phyloP scores from a whole-genome alignment of 2,797 vertebrate species.

The Tenualosa thibaudeaui region DNA sequence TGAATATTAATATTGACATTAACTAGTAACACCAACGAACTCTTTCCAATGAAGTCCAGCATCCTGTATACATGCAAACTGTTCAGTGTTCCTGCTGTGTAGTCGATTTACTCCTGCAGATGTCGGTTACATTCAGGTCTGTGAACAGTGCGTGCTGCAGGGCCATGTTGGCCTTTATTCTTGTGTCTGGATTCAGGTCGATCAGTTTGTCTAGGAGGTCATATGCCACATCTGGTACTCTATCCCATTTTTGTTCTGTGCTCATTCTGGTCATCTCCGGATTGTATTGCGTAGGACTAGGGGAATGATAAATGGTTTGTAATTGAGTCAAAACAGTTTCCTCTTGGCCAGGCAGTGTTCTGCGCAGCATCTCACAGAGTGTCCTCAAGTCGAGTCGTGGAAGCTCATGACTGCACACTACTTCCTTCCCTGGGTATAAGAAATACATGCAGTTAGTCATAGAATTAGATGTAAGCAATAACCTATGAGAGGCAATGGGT shows the following conservation, averaged over 20 bases:
- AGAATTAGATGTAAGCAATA: too few species aligned
- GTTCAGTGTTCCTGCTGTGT: slow-evolving; percentile 35
- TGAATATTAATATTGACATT: too few species aligned
- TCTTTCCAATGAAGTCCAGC: not conserved
- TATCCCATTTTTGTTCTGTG: slow-evolving; percentile 78
- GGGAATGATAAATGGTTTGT: not conserved
- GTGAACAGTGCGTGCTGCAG: slow-evolving; percentile 87
- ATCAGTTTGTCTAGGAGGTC: slow-evolving; percentile 89
- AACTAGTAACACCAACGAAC: not conserved
- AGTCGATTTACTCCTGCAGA: not conserved
- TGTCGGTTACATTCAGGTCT: slow-evolving; percentile 56
- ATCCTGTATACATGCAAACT: not conserved
- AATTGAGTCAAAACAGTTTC: slow-evolving; percentile 19
- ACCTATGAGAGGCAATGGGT: too few species aligned
- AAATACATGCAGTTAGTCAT: not conserved
- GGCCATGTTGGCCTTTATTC: slow-evolving; percentile 86
- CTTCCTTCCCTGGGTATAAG: slow-evolving; percentile 80
- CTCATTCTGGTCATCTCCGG: slow-evolving; percentile 7
- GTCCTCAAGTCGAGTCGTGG: slow-evolving; percentile 86
- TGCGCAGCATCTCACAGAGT: slow-evolving; percentile 88
- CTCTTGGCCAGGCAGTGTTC: slow-evolving; percentile 55
- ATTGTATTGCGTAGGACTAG: not conserved
- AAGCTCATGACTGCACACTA: slow-evolving; percentile 89
- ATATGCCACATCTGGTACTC: slow-evolving; percentile 86
- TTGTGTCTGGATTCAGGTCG: slow-evolving; percentile 90